These are phyloP conservation scores for Drosophila ambigua DNA, from an alignment of 1,140 invertebrate genomes.

Conservation along the genomic window DNA sequence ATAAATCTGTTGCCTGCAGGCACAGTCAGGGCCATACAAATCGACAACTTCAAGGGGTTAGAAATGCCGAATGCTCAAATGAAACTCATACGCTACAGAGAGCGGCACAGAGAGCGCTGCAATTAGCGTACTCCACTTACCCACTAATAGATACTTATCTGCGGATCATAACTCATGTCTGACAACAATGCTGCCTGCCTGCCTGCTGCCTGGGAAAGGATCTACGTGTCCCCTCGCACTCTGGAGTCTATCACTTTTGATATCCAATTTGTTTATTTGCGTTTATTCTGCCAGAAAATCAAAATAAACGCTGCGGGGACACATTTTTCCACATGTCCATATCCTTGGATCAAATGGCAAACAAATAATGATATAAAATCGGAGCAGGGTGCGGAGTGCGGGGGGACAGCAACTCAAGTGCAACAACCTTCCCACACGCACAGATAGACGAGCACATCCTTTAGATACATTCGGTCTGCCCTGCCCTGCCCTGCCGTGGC, in stretches of 20 bases:
- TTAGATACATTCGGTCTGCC: slow-evolving; percentile 63
- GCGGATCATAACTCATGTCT: slow-evolving; percentile 28
- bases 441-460: slow-evolving; percentile 41
- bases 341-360: slow-evolving; percentile 65
- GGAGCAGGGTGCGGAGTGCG: background rate
- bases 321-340: slow-evolving; percentile 58
- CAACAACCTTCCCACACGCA: slow-evolving; percentile 70
- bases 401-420: slow-evolving; percentile 44
- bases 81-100: background rate
- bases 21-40: background rate
- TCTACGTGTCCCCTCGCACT: background rate
- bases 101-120: slow-evolving; percentile 1
- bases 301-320: slow-evolving; percentile 70
- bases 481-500: background rate
- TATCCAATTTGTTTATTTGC: slow-evolving; percentile 74
- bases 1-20: slow-evolving; percentile 42
- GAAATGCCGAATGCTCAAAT: background rate
- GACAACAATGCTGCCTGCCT: slow-evolving; percentile 3
- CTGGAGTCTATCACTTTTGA: slow-evolving; percentile 46
- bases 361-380: slow-evolving; percentile 71
- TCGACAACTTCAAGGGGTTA: slow-evolving; percentile 42
- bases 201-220: slow-evolving; percentile 32
- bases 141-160: slow-evolving; percentile 72
- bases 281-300: slow-evolving; percentile 63
- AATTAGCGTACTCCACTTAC: slow-evolving; percentile 49